Evolutionary conservation across 2,797 vertebrate species (phyloP).

Genomic region (Thalassophryne amazonica): DNA sequence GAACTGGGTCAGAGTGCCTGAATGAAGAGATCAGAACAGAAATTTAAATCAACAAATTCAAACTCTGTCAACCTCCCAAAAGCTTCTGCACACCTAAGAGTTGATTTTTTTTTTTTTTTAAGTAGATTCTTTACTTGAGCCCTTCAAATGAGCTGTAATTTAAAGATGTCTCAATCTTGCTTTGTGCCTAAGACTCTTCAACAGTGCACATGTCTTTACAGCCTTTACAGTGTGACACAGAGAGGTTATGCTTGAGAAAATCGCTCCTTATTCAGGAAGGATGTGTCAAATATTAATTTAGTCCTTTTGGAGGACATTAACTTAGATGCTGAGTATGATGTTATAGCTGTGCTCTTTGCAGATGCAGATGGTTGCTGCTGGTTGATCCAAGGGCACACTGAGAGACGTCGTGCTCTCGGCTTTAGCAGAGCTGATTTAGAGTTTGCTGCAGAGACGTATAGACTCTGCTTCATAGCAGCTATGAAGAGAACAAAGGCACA

Average conservation of each 20-base stretch:
- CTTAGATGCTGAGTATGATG: no score
- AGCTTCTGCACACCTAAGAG: constrained; percentile 7
- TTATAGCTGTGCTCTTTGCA: not conserved
- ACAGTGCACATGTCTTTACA: constrained; percentile 27
- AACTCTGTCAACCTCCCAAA: constrained; percentile 33
- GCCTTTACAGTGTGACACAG: constrained; percentile 10
- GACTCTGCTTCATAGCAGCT: constrained; percentile 17
- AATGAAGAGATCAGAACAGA: not conserved
- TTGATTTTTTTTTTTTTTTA: constrained; percentile 22
- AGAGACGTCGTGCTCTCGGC: constrained; percentile 17
- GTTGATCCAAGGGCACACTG: constrained; percentile 27
- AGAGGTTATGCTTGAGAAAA: constrained; percentile 35
- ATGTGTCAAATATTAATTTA: constrained; percentile 10
- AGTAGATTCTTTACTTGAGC: constrained; percentile 17
- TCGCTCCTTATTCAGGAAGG: constrained; percentile 18
- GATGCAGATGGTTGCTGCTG: not conserved
- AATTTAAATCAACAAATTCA: constrained; percentile 23
- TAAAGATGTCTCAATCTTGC: constrained; percentile 23
- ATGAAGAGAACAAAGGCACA: constrained; percentile 24
- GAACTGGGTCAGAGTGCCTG: constrained; percentile 96
- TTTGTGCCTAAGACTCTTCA: constrained; percentile 25
- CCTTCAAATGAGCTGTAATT: constrained; percentile 23
- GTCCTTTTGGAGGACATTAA: not conserved
- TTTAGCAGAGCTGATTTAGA: constrained; percentile 54
- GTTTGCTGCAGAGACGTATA: constrained; percentile 26